Evolutionary conservation across 2,797 vertebrate genomes (phyloP), one percentile per base, ranked within the genome.

Genomic region (Meda fulgida): DNA sequence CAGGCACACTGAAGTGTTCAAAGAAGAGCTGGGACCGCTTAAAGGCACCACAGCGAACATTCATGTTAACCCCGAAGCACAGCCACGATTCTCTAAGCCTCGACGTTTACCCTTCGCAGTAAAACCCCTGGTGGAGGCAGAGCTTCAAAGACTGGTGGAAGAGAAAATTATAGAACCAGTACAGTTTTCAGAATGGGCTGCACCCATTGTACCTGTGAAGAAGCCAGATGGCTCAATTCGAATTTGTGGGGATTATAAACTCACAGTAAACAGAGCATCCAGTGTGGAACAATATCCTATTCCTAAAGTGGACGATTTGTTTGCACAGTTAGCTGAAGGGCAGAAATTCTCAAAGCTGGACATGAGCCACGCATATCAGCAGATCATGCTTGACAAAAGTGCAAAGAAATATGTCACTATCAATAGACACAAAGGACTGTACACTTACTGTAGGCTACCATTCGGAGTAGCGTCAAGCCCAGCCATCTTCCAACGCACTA

Each of bases 131-230:
- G 53, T 69, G 4, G 83, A 87, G 46, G 18, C 11, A 3, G 82
- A 83, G n/a, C 43, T 83, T 21, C 76, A 85, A 26, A 70, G 78
- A 10, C 80, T 86, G 23, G 31, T 80, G 1, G 26, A 80, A 13
- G 13, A 63, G 3, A 71, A 60, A 21, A 86, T 77, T 3, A 82
- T 81, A 19, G 71, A 84, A 8, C 80, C 81, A 43, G 51, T 72
- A 9, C 16, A 72, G 4, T 81, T 81, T 65, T 13, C 85, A 65
- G 67, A 87, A 29, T 88, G 83, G 80, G 79, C 65, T 53, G 80
- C 71, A 2, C 88, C 72, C 7, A 72, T 84, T 23, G 48, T 76
- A 9, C 36, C 78, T 9, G 70, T 86, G 11, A 84, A 1, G 18
- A 51, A 73, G 16, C 40, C n/a, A 26, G 40, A 72, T 53, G 26